These are phyloP conservation scores for Hypomesus transpacificus DNA, from an alignment of 2,113 vertebrate species.

Conservation along the genomic window DNA sequence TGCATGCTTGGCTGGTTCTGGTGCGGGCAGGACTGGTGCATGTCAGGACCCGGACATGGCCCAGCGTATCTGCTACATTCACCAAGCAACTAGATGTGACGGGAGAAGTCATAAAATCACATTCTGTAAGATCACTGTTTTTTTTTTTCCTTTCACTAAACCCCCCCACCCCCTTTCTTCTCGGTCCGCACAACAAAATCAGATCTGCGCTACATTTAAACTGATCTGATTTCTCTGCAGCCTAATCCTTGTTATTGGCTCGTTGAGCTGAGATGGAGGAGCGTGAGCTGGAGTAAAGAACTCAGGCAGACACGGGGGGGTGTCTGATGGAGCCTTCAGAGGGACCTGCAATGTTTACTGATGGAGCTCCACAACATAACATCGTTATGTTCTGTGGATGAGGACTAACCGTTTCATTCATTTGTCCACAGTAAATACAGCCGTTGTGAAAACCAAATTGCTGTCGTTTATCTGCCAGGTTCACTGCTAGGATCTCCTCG, in stretches of 20 bases:
- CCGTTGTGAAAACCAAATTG: background rate
- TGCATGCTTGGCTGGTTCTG: slow-evolving; percentile 36
- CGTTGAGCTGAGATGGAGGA: slow-evolving; percentile 48
- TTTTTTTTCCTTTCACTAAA: slow-evolving; percentile 12
- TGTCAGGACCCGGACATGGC: too few species aligned
- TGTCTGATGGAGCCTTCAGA: slow-evolving; percentile 15
- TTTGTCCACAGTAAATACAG: slow-evolving; percentile 34
- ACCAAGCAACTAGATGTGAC: slow-evolving; percentile 71
- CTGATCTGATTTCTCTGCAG: slow-evolving; percentile 59
- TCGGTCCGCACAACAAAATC: slow-evolving; percentile 58
- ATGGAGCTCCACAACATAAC: slow-evolving; percentile 12
- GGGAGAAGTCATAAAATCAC: slow-evolving; percentile 65
- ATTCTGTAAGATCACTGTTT: slow-evolving; percentile 63
- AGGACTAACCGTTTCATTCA: slow-evolving; percentile 18
- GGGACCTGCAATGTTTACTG: slow-evolving; percentile 20
- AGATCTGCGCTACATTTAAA: slow-evolving; percentile 61
- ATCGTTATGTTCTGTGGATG: background rate
- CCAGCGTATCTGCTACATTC: slow-evolving; percentile 59
- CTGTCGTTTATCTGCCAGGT: too few species aligned
- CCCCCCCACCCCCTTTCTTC: slow-evolving; percentile 38
- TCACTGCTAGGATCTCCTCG: too few species aligned
- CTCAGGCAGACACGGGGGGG: slow-evolving; percentile 30
- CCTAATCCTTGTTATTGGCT: slow-evolving; percentile 38
- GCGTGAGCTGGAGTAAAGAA: slow-evolving; percentile 17
- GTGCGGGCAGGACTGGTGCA: slow-evolving; percentile 38